These are phyloP conservation scores for Zoanthus solanderi DNA, from an alignment of 92 coral and sea anemone genomes.

Conservation along the genomic window DNA sequence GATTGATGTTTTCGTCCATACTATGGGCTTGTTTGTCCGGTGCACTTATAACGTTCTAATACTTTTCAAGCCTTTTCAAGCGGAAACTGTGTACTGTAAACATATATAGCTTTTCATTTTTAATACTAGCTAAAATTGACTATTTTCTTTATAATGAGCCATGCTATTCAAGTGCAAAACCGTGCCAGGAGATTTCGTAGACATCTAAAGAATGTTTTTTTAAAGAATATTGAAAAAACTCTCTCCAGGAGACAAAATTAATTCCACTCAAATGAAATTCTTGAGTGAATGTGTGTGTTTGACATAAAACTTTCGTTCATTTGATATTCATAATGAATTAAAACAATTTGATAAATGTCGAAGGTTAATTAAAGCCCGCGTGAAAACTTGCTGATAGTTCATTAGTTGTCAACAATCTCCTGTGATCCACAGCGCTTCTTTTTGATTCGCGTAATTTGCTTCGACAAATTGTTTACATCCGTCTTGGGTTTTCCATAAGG, in stretches of 20 bases:
- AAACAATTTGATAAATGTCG: neutral
- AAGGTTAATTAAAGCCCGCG: neutral
- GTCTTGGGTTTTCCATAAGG: neutral
- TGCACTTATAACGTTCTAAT: neutral
- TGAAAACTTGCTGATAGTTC: neutral
- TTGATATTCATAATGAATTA: neutral
- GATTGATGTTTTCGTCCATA: neutral
- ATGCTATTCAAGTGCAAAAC: too few species aligned
- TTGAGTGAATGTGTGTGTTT: neutral
- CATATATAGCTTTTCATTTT: neutral
- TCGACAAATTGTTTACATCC: slow-evolving; percentile 21
- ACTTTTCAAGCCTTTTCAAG: slow-evolving; percentile 13
- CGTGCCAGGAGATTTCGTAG: neutral
- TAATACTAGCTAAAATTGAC: neutral
- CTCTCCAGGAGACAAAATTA: neutral
- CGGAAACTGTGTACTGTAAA: neutral
- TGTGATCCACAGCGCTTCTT: slow-evolving; percentile 9
- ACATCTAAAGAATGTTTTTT: slow-evolving; percentile 11
- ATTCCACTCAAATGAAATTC: neutral
- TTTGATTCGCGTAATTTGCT: neutral
- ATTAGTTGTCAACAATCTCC: slow-evolving; percentile 21
- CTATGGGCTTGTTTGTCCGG: slow-evolving; percentile 28
- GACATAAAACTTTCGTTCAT: neutral
- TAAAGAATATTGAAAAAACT: neutral
- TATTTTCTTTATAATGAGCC: neutral